Base-by-base conservation (phyloP, 1,140 invertebrate genomes). In the Linepithema humile region DNA sequence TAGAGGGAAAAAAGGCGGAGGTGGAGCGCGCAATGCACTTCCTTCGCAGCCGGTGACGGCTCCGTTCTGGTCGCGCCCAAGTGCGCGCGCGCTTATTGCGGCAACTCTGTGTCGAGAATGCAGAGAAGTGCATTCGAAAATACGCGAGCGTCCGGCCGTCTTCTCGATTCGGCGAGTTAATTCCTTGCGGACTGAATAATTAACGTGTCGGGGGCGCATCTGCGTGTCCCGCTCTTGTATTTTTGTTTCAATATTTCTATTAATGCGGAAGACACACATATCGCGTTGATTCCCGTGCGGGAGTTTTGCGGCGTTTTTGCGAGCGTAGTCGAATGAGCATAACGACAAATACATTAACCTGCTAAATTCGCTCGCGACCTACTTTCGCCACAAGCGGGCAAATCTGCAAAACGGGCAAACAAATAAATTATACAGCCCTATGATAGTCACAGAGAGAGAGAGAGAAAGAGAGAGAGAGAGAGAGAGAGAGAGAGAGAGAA, bases 1-100 rank as follows among this genome's bases (percentile, higher is more conserved):
- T 87, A 87, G 80, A 84, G 72, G 72, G 50, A 72, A 78, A 83
- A 86, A 60, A 64, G n/a, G 43, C 48, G 26, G 59, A 64, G 82
- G 50, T 80, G 73, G 26, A 29, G 60, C 38, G 73, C 45, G 75
- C 60, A 69, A 64, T 65, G 67, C 78, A 87, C 62, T 86, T 87
- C 78, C 85, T 74, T 48, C 32, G 67, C 32, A 35, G 23, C 40
- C 69, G 29, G 43, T 62, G 80, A 83, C 70, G 77, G 48, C 35
- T 70, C 29, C 38, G 40, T 35, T 62, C 55, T 74, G 53, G 40
- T 62, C 57, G 69, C 20, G 78, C 70, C 29, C 7, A 82, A 60
- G 67, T 82, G 78, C 43, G 53, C 40, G 40, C 65, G 32, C 48
- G 73, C 43, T 59, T 74, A 80, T 55, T 67, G 62, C 55, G 45